These are phyloP conservation scores for Volucella bombylans DNA, from an alignment of 2,888 invertebrate species.

Conservation along the genomic window DNA sequence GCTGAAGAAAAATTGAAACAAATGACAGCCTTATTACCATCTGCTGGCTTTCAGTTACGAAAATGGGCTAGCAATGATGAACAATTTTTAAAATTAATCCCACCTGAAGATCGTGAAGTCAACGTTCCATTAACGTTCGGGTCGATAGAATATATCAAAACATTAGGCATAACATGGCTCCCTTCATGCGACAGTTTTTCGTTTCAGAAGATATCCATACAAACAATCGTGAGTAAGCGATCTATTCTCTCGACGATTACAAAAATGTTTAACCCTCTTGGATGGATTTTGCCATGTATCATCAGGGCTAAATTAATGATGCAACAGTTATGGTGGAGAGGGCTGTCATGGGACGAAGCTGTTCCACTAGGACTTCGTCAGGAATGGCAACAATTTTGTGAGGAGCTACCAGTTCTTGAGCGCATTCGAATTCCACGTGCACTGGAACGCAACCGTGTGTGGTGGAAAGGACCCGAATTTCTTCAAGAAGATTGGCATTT, in stretches of 20 bases:
- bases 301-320: slow-evolving; percentile 25
- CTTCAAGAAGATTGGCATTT: no score
- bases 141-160: slow-evolving; percentile 21
- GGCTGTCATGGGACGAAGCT: slow-evolving; percentile 13
- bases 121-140: no score
- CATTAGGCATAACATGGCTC: slow-evolving; percentile 32
- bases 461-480: neutral
- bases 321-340: slow-evolving; percentile 27
- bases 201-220: slow-evolving; percentile 3
- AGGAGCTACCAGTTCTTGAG: slow-evolving; percentile 8
- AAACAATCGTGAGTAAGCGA: slow-evolving; percentile 14
- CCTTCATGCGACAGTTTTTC: slow-evolving; percentile 15
- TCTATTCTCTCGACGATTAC: slow-evolving; percentile 28
- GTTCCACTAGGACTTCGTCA: neutral
- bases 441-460: neutral
- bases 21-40: no score
- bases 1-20: no score
- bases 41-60: no score
- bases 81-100: no score
- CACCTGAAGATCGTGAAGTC: no score
- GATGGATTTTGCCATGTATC: slow-evolving; percentile 38
- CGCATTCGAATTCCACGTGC: slow-evolving; percentile 11
- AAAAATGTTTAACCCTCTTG: slow-evolving; percentile 44
- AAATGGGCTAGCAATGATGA: no score
- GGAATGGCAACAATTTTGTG: slow-evolving; percentile 19